Percentiles rank a stretch among this genome's conserved stretches.
Conservation (phyloP, 2,888 invertebrate species). For the Thera obeliscata region DNA sequence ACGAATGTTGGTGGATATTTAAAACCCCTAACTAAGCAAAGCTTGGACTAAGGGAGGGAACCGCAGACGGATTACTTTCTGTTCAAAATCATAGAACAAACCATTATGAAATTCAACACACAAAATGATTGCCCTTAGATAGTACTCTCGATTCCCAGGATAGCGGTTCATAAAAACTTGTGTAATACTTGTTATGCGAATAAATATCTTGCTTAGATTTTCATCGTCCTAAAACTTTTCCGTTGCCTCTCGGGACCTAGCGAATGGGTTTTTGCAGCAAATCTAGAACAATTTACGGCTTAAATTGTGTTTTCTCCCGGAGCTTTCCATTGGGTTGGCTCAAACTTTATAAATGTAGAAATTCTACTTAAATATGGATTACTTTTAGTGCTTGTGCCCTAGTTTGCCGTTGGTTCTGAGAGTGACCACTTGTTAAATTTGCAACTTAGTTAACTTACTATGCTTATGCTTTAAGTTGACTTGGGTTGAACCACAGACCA, state of each 20-base stretch:
- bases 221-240: slow-evolving; percentile 3
- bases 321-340: not conserved
- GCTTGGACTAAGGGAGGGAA: no score
- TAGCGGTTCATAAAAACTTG: no score
- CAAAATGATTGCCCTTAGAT: no score
- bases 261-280: slow-evolving; percentile 16
- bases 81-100: no score
- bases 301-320: slow-evolving; percentile 7
- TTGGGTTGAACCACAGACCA: no score
- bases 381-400: not conserved
- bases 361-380: not conserved
- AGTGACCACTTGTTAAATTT: not conserved
- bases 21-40: no score
- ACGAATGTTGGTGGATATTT: no score
- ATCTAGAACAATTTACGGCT: slow-evolving; percentile 4
- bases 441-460: not conserved
- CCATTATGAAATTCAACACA: no score
- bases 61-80: no score
- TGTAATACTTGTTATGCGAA: no score
- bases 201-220: not conserved
- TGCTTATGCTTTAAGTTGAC: no score
- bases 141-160: not conserved
- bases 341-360: not conserved
- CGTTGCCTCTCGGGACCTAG: slow-evolving; percentile 5
- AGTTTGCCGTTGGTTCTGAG: not conserved